These are phyloP conservation scores for Propsilocerus akamusi DNA, from an alignment of 1,140 invertebrate genomes.

Conservation along the genomic window DNA sequence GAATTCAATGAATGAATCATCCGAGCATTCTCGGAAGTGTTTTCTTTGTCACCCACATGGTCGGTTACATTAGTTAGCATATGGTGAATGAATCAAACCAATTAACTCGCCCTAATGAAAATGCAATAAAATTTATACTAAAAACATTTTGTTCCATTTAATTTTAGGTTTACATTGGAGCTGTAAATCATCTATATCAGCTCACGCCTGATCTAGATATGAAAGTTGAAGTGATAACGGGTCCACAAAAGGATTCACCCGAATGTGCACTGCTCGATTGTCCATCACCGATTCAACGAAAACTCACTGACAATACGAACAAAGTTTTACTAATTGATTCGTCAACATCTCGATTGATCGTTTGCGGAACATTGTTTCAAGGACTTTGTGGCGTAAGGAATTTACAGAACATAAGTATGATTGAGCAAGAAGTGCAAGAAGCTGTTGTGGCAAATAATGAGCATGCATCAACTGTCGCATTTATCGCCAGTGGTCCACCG, in stretches of 20 bases:
- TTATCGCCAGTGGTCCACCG: constrained; percentile 86
- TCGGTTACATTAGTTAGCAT: background rate
- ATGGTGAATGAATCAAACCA: background rate
- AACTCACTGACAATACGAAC: constrained; percentile 78
- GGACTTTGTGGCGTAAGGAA: constrained; percentile 80
- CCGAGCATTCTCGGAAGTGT: no score
- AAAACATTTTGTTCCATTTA: background rate
- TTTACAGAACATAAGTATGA: constrained; percentile 73
- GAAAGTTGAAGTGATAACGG: constrained; percentile 61
- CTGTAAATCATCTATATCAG: constrained; percentile 85
- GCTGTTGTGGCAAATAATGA: constrained; percentile 89
- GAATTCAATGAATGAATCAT: no score
- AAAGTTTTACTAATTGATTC: constrained; percentile 93
- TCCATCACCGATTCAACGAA: constrained; percentile 44
- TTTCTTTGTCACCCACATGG: background rate
- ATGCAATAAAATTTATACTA: background rate
- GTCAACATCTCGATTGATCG: constrained; percentile 70
- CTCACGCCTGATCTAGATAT: constrained; percentile 69
- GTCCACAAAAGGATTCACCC: constrained; percentile 74
- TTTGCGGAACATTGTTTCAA: constrained; percentile 80
- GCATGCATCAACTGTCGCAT: constrained; percentile 88
- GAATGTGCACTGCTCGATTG: constrained; percentile 78
- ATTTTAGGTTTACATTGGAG: constrained; percentile 63
- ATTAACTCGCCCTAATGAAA: background rate
- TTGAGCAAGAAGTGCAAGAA: constrained; percentile 55